Base-by-base conservation (phyloP, 2,113 vertebrate genomes). In the Carassius carassius region DNA sequence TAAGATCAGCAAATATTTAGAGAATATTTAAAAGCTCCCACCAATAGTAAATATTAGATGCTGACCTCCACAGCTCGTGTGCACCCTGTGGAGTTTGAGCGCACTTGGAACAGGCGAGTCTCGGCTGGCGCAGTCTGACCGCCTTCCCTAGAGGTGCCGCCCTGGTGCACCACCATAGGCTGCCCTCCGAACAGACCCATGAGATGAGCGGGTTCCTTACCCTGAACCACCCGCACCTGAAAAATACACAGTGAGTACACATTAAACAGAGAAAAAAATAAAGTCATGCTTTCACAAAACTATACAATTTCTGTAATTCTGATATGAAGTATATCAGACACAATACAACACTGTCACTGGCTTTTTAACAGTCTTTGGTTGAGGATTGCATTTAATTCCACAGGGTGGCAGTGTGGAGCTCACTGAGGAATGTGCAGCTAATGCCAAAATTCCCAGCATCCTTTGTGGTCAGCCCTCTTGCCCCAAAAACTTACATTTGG, bases 61-160 rank as follows among this genome's bases (percentile, higher is more conserved):
- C 93, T 93, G 94, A 99, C 98, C 98, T 99, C 98, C n/a, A 99
- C 95, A 0, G 98, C 97, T 51, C 98, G 87, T 65, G 97, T 97
- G 90, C 95, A 94, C 65, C 98, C 98, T 0, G 97, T 91, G 6
- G 96, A 96, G 94, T 95, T 99, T 91, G 98, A 94, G 51, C 98
- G 97, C 85, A 99, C 96, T 92, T 99, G 98, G 96, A 99, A 99
- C 67, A 99, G 96, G 23, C 96, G 95, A 0, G 93, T 96, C 0
- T 93, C 93, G 0, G 96, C 95, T 0, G 97, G 95, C 0, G 92
- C 79, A 0, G 94, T 95, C 94, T 99, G 97, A 8, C 97, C 97
- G 1, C 97, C 97, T 0, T 97, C 97, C 10, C 98, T 94, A 65
- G 98, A 99, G 19, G 98, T 99, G 11, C 98, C 98, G 0, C 98